Percentiles rank a stretch among this genome's conserved stretches.
Conservation (phyloP, 2,113 vertebrate genomes). For the Leptobrachium leishanense region DNA sequence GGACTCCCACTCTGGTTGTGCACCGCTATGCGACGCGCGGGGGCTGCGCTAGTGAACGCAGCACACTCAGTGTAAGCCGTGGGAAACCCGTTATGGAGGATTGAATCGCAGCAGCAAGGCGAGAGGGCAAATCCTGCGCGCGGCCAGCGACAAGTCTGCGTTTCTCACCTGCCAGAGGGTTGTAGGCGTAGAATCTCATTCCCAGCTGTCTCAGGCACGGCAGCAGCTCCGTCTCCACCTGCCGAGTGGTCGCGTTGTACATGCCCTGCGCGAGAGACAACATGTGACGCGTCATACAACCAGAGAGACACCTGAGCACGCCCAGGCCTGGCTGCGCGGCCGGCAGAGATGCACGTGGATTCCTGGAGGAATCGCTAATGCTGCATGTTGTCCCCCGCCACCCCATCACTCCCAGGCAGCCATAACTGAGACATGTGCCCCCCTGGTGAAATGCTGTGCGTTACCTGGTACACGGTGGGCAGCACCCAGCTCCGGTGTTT, state of each 20-base stretch:
- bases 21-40: no score
- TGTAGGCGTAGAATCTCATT: slow-evolving; percentile 91
- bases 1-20: no score
- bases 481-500: slow-evolving; percentile 83
- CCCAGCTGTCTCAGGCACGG: slow-evolving; percentile 82
- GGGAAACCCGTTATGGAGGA: no score
- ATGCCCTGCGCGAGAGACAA: slow-evolving; percentile 75
- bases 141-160: no score
- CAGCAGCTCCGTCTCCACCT: slow-evolving; percentile 86
- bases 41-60: no score
- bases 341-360: no score
- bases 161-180: slow-evolving; percentile 84
- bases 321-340: no score
- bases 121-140: no score
- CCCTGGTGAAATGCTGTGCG: not conserved
- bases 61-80: no score
- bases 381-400: not conserved
- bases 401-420: not conserved
- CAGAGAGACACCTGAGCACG: not conserved
- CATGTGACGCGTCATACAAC: not conserved
- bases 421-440: not conserved
- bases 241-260: slow-evolving; percentile 93
- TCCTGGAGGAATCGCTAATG: no score
- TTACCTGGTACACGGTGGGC: slow-evolving; percentile 92
- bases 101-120: no score